A percentile compares a stretch with the other conserved stretches of the same genome.
Evolutionary conservation across 2,888 invertebrate genomes (phyloP).

Genomic region (Spodoptera littoralis): DNA sequence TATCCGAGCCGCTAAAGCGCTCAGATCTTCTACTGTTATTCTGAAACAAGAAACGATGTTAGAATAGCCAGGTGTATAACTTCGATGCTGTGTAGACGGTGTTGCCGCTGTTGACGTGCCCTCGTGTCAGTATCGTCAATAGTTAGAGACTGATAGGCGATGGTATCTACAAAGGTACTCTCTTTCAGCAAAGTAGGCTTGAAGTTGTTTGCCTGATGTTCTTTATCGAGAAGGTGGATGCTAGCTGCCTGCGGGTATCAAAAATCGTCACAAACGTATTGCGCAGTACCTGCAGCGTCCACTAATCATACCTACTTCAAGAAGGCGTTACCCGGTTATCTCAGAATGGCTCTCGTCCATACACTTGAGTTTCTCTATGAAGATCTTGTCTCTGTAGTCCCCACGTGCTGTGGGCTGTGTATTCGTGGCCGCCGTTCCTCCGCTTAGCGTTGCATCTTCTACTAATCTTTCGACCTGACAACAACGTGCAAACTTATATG

Average conservation of each 20-base stretch:
- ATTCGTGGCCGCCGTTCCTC: conserved; percentile 62
- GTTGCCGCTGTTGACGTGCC: too few relatives aligned
- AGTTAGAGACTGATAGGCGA: too few relatives aligned
- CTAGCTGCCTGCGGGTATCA: conserved; percentile 22
- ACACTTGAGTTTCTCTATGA: conserved; percentile 79
- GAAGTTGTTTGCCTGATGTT: too few relatives aligned
- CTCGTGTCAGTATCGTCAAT: too few relatives aligned
- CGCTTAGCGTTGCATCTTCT: conserved; percentile 78
- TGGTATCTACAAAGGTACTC: too few relatives aligned
- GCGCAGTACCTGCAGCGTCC: not conserved
- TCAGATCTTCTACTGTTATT: conserved; percentile 75
- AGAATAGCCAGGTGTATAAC: too few relatives aligned
- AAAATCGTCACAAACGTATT: not conserved
- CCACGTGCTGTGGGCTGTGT: conserved; percentile 60
- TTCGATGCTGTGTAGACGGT: too few relatives aligned
- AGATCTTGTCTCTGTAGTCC: conserved; percentile 78
- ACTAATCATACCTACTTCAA: not conserved
- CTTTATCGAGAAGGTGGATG: not conserved
- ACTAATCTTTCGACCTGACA: conserved; percentile 81
- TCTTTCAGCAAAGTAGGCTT: too few relatives aligned
- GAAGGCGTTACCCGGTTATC: conserved; percentile 70
- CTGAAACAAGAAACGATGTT: conserved; percentile 56
- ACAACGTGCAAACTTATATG: too few relatives aligned
- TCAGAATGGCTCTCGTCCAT: conserved; percentile 86
- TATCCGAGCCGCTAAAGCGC: conserved; percentile 72